A percentile compares a stretch with the other conserved stretches of the same genome.
These are phyloP conservation scores for Scaptomyza flava DNA, from an alignment of 2,888 invertebrate genomes.

Conservation along the genomic window DNA sequence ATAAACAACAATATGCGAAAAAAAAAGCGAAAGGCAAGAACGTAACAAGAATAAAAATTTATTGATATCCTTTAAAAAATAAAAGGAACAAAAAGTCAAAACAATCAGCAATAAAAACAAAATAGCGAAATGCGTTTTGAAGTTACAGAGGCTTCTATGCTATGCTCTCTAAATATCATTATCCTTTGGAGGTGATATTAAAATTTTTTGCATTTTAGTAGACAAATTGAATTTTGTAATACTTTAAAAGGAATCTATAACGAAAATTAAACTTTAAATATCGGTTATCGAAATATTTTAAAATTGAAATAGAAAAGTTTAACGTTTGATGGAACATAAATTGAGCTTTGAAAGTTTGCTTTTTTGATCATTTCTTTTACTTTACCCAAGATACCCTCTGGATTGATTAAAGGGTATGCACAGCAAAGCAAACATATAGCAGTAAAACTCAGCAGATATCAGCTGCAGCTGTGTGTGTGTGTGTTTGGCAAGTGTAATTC, in stretches of 20 bases:
- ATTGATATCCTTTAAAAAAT: slow-evolving; percentile 67
- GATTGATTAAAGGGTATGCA: slow-evolving; percentile 6
- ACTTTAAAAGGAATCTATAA: background rate
- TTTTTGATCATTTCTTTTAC: no score
- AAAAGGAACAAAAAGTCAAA: slow-evolving; percentile 68
- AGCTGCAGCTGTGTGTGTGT: slow-evolving; percentile 12
- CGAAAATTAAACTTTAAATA: background rate
- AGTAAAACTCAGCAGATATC: slow-evolving; percentile 39
- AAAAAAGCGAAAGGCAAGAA: slow-evolving; percentile 43
- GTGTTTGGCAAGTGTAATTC: slow-evolving; percentile 43
- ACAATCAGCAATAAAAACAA: slow-evolving; percentile 76
- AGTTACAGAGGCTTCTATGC: background rate
- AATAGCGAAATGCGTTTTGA: slow-evolving; percentile 8
- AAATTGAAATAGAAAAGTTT: no score
- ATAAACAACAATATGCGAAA: slow-evolving; percentile 41
- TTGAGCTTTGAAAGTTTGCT: no score
- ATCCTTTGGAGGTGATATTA: background rate
- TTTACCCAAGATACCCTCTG: background rate
- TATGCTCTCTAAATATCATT: slow-evolving; percentile 22
- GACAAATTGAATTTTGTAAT: background rate
- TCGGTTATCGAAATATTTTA: no score
- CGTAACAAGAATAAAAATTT: slow-evolving; percentile 74
- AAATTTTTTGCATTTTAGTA: no score
- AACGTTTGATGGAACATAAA: no score
- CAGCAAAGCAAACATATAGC: slow-evolving; percentile 9